These are phyloP conservation scores for Helarctos malayanus DNA, from an alignment of 2,797 vertebrate species.

Conservation along the genomic window DNA sequence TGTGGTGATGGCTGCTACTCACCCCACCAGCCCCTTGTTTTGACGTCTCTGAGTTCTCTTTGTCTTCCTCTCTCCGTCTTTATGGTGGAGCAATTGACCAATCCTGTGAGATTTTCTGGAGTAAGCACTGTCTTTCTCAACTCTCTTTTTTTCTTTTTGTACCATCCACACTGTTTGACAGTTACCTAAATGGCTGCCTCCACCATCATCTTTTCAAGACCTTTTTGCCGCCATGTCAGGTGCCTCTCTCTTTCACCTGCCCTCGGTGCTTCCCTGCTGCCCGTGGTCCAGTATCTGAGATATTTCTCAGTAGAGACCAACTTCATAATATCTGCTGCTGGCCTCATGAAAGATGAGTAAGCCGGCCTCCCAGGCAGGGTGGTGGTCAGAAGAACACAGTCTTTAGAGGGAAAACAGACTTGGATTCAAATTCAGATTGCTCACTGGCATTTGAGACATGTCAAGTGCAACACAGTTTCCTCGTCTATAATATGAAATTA, in stretches of 20 bases:
- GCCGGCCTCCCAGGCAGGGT: fast-evolving
- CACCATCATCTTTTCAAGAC: background rate
- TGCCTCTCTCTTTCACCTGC: background rate
- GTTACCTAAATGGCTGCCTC: background rate
- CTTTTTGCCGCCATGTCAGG: background rate
- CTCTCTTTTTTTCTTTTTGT: background rate
- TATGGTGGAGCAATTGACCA: background rate
- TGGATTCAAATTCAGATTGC: background rate
- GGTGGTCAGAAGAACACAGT: background rate
- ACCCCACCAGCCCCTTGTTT: background rate
- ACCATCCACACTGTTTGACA: background rate
- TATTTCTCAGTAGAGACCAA: background rate
- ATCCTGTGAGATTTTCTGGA: background rate
- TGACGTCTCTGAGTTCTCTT: background rate
- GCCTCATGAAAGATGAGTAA: background rate
- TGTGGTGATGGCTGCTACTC: background rate
- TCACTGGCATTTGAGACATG: background rate
- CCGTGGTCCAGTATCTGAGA: fast-evolving
- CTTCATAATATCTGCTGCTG: background rate
- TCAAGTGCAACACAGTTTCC: background rate
- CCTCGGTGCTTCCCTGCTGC: background rate
- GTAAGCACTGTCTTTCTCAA: background rate
- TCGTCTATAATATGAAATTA: background rate
- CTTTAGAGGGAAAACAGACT: background rate
- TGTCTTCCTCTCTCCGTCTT: background rate